A percentile compares a stretch with the other conserved stretches of the same genome.
Conservation (phyloP, 92 coral and sea anemone genomes). For the Phenganax stokvisi region DNA sequence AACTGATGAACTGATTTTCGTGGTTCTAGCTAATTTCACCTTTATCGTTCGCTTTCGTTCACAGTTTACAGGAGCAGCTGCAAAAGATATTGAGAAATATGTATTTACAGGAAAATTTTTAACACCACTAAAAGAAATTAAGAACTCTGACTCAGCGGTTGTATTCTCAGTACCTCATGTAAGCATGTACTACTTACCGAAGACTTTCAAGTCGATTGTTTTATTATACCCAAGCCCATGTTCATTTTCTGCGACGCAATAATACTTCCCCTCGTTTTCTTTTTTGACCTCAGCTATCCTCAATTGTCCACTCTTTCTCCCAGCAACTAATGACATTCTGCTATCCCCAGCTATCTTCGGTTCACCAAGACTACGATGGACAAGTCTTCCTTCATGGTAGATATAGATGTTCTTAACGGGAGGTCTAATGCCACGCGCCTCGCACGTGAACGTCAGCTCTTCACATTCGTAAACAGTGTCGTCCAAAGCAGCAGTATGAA, state of each 20-base stretch:
- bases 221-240: constrained; percentile 19
- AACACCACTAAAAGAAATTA: background rate
- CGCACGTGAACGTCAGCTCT: constrained; percentile 8
- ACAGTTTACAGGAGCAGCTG: constrained; percentile 23
- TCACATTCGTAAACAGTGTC: constrained; percentile 26
- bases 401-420: constrained; percentile 19
- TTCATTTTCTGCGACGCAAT: constrained; percentile 27
- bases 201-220: constrained; percentile 1
- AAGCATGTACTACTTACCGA: constrained; percentile 10
- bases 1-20: background rate
- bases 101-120: background rate
- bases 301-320: background rate
- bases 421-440: background rate
- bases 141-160: background rate
- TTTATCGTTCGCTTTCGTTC: background rate
- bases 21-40: background rate
- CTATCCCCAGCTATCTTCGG: background rate
- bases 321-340: background rate
- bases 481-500: constrained; percentile 29
- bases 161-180: too few species aligned
- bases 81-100: background rate
- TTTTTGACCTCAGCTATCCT: constrained; percentile 26
- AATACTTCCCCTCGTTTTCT: constrained; percentile 19
- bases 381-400: constrained; percentile 7
- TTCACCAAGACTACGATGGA: background rate